Base-by-base conservation (phyloP, 2,113 vertebrate species). In the Epinephelus cyanopodus region DNA sequence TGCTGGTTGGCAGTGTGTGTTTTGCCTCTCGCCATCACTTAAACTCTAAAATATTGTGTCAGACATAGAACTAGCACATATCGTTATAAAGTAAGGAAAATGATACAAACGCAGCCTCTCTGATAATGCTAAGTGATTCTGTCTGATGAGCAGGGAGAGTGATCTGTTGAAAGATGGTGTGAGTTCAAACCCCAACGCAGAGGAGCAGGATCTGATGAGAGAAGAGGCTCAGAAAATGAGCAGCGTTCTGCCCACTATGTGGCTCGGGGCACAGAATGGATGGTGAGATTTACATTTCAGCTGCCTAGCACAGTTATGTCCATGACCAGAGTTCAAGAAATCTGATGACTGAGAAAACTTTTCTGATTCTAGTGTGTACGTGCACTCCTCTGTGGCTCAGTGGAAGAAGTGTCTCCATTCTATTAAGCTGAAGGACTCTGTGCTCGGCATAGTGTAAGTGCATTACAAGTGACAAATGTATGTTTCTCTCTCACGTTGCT, bases 181-280 rank as follows among this genome's bases (percentile, higher is more conserved):
- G 71, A 95, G 96, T 62, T 93, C 95, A 19, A 94, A 96, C 90
- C 95, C 96, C 68, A 89, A 92, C 48, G 94, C 96, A 23, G 96
- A 94, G 66, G 97, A 99, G 74, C 97, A 97, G 92, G 98, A 99
- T 92, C 94, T 98, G 83, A 97, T 96, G 93, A 96, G 97, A 87
- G 98, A 99, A 83, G 98, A 99, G 93, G 98, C 98, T 33, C 96
- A 98, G 91, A 99, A 98, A 91, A 99, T 99, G 98, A 99, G 97
- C 91, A 99, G 98, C 50, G 96, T 99, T 63, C 94, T 98, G 83
- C 97, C 98, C 0, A 99, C 98, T 0, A 99, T 99, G 98, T 99
- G 98, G 98, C 96, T 99, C 53, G 98, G 98, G 25, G 97, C 98
- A 1, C 98, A 99, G 87, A 99, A 99, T 5, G 98, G 98, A 91